Base-by-base conservation (phyloP, 2,888 invertebrate genomes). In the Drosophila pseudotakahashii region DNA sequence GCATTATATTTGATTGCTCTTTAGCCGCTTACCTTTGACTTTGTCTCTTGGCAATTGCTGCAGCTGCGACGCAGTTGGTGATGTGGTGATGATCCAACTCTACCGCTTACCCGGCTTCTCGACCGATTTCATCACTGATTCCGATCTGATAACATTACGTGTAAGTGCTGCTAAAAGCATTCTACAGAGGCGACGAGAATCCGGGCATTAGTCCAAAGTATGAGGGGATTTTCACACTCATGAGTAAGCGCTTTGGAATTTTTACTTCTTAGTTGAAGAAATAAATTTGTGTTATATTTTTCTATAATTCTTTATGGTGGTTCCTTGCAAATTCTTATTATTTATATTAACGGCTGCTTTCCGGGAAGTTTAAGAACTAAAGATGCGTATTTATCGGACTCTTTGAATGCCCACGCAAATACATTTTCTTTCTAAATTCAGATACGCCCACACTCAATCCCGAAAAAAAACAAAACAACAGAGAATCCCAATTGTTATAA, bases 51-150 rank as follows among this genome's bases (percentile, higher is more conserved):
- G 47, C 36, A 54, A 34, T 58, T 51, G 48, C 42, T 13, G 44
- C 39, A 39, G 59, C 37, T 32, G 64, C 62, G 62, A 11, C 63
- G 63, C 60, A 57, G 26, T 50, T 48, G 53, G 19, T 32, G 64
- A 53, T 68, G 69, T 9, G 52, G 19, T 32, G 66, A 47, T 69
- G 69, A 66, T 69, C 69, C 55, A 69, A 54, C 66, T 47, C 39
- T 54, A 16, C 32, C 23, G 69, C 32, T 69, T 19, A 66, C 34
- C 39, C 69, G 14, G 19, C 55, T 47, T 34, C 69, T 45, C 69
- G 13, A 2, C n/a, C 69, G 39, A 54, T 54, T 68, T 39, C 69
- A 54, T 54, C 45, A 47, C 26, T 11, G 32, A 62, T 47, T 64
- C 34, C 39, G 45, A 66, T 47, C 69, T 53, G 66, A 66, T 66